A percentile compares a stretch with the other conserved stretches of the same genome.
phyloP scores from a whole-genome alignment of 2,888 invertebrate species.

The Ichneumoninae sp. region DNA sequence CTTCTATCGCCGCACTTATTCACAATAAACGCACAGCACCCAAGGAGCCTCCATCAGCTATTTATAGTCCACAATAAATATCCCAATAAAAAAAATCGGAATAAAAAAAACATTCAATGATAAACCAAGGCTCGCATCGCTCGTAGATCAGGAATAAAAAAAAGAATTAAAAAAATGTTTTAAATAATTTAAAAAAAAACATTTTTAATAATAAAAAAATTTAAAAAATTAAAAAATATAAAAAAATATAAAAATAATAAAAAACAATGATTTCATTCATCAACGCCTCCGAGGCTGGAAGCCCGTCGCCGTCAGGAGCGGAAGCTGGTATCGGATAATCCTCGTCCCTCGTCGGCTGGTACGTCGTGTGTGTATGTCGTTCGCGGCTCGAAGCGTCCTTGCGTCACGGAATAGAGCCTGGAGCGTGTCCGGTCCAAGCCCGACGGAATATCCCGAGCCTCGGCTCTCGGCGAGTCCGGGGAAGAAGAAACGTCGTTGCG shows the following conservation, averaged over 20 bases:
- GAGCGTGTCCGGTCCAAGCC: slow-evolving; percentile 51
- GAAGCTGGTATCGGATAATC: slow-evolving; percentile 42
- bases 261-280: slow-evolving; percentile 6
- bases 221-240: neutral
- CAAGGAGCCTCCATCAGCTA: neutral
- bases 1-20: neutral
- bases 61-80: neutral
- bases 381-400: slow-evolving; percentile 63
- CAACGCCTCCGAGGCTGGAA: neutral
- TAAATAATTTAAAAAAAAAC: too few relatives aligned
- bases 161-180: too few relatives aligned
- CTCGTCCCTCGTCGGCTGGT: neutral
- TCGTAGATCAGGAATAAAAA: neutral
- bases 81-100: neutral
- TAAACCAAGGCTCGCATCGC: too few relatives aligned
- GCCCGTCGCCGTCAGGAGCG: neutral
- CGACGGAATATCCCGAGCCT: neutral
- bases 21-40: neutral
- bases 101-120: too few relatives aligned
- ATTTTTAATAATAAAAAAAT: too few relatives aligned
- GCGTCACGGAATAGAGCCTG: slow-evolving; percentile 56
- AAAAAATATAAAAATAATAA: neutral
- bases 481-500: slow-evolving; percentile 21
- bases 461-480: neutral
- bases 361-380: slow-evolving; percentile 34